Base-by-base conservation (phyloP, 2,797 vertebrate species). In the Pelobates cultripes region DNA sequence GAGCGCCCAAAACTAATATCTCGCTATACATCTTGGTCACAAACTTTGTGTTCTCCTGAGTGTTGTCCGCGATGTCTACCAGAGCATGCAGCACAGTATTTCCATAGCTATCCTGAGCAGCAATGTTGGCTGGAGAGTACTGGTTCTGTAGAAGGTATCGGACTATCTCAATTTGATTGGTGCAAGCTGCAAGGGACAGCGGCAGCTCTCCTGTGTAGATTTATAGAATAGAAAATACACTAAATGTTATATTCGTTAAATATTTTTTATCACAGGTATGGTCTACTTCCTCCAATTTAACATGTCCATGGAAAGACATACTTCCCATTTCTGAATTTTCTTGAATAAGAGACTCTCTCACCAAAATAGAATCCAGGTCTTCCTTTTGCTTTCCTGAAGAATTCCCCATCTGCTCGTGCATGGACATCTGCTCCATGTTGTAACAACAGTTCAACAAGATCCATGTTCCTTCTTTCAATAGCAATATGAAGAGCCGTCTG, bases 401-500 rank as follows among this genome's bases (percentile, higher is more conserved):
- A 99, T 73, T 90, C 95, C 14, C 98, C 98, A 3, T 91, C 94
- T 87, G 97, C 98, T 70, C 87, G 96, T 47, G 94, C 93, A 28
- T 99, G 95, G 84, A 99, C 95, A 0, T 97, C 87, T 5, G 97
- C 96, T 77, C 95, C 95, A 0, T 97, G 96, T 72, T 95, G 92
- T 87, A 99, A 89, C 89, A 99, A 88, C 17, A 99, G 92, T 68
- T 93, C 85, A 84, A 97, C 96, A 72, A 95, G 93, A 17, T 85
- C 86, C 78, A 93, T 82, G 85, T 95, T 98, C 77, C 98, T 95
- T 86, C 97, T 96, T 92, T 99, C 98, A 0, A 98, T 97, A 84
- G 98, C 97, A 0, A 99, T 95, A 77, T 99, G 97, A 67, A 99
- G 94, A 0, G 97, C 96, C 0, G 98, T 96, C 90, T 99, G 97